Base-by-base conservation (phyloP, 2,888 invertebrate species). In the Dicyrtomina minuta region DNA sequence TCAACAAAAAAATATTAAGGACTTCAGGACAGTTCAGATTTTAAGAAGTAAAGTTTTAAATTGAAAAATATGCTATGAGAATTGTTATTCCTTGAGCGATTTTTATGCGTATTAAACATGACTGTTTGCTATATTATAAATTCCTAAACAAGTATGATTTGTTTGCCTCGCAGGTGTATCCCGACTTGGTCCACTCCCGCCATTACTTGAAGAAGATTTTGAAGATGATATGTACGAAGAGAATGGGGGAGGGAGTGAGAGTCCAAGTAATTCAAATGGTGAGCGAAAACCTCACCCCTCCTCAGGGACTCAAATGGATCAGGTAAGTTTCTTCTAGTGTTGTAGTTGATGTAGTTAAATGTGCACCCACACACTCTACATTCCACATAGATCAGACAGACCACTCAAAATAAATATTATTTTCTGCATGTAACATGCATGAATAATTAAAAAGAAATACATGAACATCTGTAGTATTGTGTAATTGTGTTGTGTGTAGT, bases 211-310 rank as follows among this genome's bases (percentile, higher is more conserved):
- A 61, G 77, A 77, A 39, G 77, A 77, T 66, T 75, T 66, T 59
- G 77, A 77, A 39, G 77, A 77, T 43, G 77, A 77, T 20, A 72
- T 77, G 74, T 76, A 74, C 22, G 77, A 77, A 12, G 77, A 75
- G 41, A 20, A 60, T 8, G 59, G 75, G n/a, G 66, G 60, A 0
- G 44, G 60, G 20, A 70, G 71, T 17, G 51, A 49, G 24, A 72
- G 72, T 62, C 70, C 72, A 0, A 41, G 61, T 13, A 65, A 66
- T 51, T 62, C 70, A 1, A 70, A 53, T 13, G 60, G 43, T 20
- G 65, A 66, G 1, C 22, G 58, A n/a, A 4, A 15, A 10, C 17
- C 26, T 20, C 56, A 43, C 24, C 24, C 24, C 15, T 13, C 26
- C 20, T 20, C 39, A 2, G 55, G 41, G 17, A 51, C 55, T 49